Percentiles rank a stretch among this genome's conserved stretches.
phyloP scores from a whole-genome alignment of 1,140 invertebrate species.

The Drosophila seguyi region DNA sequence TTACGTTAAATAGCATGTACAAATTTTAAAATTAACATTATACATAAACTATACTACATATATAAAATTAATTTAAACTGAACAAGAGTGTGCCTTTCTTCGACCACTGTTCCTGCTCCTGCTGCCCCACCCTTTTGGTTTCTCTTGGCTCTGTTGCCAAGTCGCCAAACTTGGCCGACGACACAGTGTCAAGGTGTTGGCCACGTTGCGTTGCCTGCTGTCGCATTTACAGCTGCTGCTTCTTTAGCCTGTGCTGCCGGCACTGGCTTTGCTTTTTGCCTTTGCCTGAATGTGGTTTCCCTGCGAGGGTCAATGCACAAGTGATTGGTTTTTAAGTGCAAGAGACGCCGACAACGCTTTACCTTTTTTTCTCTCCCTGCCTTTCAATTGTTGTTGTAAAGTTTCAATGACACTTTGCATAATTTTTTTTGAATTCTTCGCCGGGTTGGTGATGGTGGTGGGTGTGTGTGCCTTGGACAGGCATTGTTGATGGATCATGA shows the following conservation, averaged over 20 bases:
- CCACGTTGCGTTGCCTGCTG: conserved; percentile 56
- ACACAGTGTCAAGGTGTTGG: conserved; percentile 71
- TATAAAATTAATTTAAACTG: neutral
- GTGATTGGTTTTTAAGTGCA: conserved; percentile 72
- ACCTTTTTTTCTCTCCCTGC: conserved; percentile 29
- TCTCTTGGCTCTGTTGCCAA: conserved; percentile 60
- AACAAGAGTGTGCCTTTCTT: conserved; percentile 10
- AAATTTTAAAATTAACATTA: neutral
- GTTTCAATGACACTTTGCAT: conserved; percentile 70
- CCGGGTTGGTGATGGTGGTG: neutral
- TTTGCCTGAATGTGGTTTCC: conserved; percentile 7
- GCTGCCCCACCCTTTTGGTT: conserved; percentile 19
- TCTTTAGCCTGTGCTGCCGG: conserved; percentile 2
- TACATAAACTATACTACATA: no score
- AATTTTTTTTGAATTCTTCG: conserved; percentile 49
- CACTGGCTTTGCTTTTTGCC: neutral
- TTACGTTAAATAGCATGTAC: neutral
- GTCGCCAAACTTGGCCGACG: conserved; percentile 42
- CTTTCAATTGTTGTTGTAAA: conserved; percentile 45
- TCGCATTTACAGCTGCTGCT: conserved; percentile 58
- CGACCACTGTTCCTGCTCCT: conserved; percentile 12
- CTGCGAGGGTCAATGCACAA: conserved; percentile 67
- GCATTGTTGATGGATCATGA: conserved; percentile 64
- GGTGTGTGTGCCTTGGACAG: conserved; percentile 9
- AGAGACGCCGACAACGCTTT: conserved; percentile 32